Evolutionary conservation across 2,888 invertebrate species (phyloP).

Genomic region (Drosophila mercatorum): DNA sequence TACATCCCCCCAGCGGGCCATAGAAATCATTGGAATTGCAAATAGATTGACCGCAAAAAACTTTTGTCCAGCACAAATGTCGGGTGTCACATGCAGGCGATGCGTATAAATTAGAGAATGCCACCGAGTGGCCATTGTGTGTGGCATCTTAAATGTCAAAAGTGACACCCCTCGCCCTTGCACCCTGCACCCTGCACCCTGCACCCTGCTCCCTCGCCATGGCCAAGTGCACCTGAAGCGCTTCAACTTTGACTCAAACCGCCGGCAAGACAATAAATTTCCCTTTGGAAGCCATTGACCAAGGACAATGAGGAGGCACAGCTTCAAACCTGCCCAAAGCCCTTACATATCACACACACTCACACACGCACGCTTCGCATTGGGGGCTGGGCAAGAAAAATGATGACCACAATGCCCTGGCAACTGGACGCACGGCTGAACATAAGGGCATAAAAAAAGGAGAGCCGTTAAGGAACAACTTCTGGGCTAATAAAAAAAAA

Average conservation of each 20-base stretch:
- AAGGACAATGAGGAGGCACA: constrained; percentile 46
- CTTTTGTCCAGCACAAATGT: constrained; percentile 63
- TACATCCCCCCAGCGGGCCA: constrained; percentile 39
- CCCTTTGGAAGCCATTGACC: constrained; percentile 55
- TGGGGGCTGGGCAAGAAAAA: constrained; percentile 55
- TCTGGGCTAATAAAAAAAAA: constrained; percentile 64
- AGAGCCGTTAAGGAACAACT: constrained; percentile 69
- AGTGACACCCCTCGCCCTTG: constrained; percentile 66
- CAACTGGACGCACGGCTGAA: constrained; percentile 65
- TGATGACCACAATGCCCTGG: constrained; percentile 65
- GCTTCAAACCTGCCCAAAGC: constrained; percentile 29
- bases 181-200: constrained; percentile 29
- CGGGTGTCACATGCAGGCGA: constrained; percentile 78
- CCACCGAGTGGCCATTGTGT: constrained; percentile 64
- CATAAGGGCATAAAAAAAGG: constrained; percentile 65
- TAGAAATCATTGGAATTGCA: constrained; percentile 73
- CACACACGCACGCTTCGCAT: constrained; percentile 9
- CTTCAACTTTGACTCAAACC: constrained; percentile 69
- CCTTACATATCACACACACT: constrained; percentile 28
- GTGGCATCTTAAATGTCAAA: constrained; percentile 80
- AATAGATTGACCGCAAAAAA: constrained; percentile 55
- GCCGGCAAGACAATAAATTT: constrained; percentile 78
- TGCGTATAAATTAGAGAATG: constrained; percentile 79
- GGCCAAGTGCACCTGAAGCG: constrained; percentile 69
- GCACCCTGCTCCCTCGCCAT: constrained; percentile 30